phyloP scores from a whole-genome alignment of 1,140 invertebrate genomes.

The Adelges cooleyi region DNA sequence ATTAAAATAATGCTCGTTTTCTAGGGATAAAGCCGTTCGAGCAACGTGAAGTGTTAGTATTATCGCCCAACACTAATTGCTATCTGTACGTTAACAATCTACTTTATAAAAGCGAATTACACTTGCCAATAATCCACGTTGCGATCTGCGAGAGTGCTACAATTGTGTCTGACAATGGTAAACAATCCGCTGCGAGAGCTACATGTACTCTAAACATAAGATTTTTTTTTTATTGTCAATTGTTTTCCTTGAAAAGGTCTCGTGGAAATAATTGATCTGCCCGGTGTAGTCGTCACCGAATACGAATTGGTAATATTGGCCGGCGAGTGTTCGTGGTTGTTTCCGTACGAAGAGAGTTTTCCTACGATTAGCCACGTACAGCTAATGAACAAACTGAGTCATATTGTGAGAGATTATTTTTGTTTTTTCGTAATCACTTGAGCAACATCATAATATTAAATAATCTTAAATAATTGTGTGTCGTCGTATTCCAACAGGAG shows the following conservation, averaged over 20 bases:
- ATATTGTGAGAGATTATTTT: neutral
- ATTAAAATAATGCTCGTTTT: neutral
- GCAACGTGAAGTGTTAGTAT: neutral
- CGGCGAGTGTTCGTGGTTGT: neutral
- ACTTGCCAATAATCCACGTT: slow-evolving; percentile 7
- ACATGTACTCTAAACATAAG: no score
- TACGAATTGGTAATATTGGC: neutral
- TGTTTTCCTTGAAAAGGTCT: neutral
- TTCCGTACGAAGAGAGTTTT: slow-evolving; percentile 4
- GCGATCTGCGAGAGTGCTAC: slow-evolving; percentile 1
- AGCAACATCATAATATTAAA: no score
- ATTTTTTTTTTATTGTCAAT: no score
- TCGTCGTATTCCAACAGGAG: neutral
- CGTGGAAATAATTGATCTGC: slow-evolving; percentile 4
- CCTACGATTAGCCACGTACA: slow-evolving; percentile 9
- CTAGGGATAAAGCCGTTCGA: slow-evolving; percentile 15
- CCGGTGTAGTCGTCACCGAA: neutral
- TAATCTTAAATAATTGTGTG: no score
- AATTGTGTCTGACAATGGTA: slow-evolving; percentile 10
- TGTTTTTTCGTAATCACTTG: neutral
- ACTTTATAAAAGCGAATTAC: slow-evolving; percentile 5
- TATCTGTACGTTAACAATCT: slow-evolving; percentile 17
- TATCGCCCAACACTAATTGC: slow-evolving; percentile 3
- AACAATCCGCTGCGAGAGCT: no score
- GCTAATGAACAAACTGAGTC: neutral